Base-by-base conservation (phyloP, 2,113 vertebrate species). In the Heptranchias perlo region DNA sequence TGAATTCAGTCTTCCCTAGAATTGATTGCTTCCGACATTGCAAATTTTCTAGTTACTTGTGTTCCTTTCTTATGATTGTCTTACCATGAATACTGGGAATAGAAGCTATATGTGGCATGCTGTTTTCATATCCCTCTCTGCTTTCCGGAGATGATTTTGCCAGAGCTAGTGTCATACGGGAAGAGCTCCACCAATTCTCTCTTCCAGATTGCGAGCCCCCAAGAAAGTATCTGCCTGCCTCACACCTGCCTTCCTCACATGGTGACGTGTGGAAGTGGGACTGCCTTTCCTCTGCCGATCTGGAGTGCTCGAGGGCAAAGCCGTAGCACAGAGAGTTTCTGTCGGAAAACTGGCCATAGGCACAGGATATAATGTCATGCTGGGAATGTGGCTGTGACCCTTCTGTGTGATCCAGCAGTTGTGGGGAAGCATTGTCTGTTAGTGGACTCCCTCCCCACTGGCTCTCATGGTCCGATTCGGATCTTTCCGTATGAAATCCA, bases 371-470 rank as follows among this genome's bases (percentile, higher is more conserved):
- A 0, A 99, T 98, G 0, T 98, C 97, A 82, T 98, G 97, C 96
- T 98, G 98, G 5, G 98, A 97, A 96, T 97, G 97, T 0, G 97
- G 97, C 64, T 95, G 94, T 49, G 64, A 67, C 39, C 98, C 98
- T 95, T 99, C 99, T 0, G 89, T 13, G 0, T 98, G 97, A 93
- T 99, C 99, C 97, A 99, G 96, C 8, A 99, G 98, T 97, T 99
- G 99, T 14, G 99, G 99, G 96, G 99, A 99, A 94, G 98, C 98
- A 0, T 98, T 97, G 89, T 99, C 99, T 0, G 99, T 99, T 96
- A 99, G 97, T 0, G 99, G 99, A 86, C 99, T 99, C 94, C 99
- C 98, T 0, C 99, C 99, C 99, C 99, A 99, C 2, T 98, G 98
- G 96, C 99, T 99, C 96, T 99, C 99, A 3, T 99, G 99, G 96